Base-by-base conservation (phyloP, 2,888 invertebrate species). In the Seira ritae region DNA sequence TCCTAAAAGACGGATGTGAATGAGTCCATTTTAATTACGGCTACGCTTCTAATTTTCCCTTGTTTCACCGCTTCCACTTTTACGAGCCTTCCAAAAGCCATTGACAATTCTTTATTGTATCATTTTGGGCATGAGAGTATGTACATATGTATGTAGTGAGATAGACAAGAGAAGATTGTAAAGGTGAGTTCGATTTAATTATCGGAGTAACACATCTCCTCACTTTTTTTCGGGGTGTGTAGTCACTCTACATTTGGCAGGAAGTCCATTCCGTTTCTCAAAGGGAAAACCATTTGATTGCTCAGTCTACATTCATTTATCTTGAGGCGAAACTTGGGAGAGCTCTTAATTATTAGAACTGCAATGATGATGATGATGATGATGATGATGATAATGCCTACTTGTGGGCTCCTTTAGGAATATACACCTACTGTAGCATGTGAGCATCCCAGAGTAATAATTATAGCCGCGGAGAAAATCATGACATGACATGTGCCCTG, bases 321-420 rank as follows among this genome's bases (percentile, higher is more conserved):
- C 31, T 31, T 31, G 8, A 31, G 31, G 31, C 31, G 31, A 31
- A 31, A 31, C 31, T 72, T 68, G 74, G 69, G 74, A 80, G 80
- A 80, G 74, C 74, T 60, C 68, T 80, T 80, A 80, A 74, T 80
- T 80, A 74, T 69, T 71, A 70, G 31, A 8, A 31, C 31, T 4
- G 31, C 31, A 31, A 4, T 31, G 31, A 31, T 31, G 31, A 31
- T n/a, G n/a, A n/a, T n/a, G n/a, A n/a, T n/a, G n/a, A n/a, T n/a
- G n/a, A n/a, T n/a, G n/a, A n/a, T n/a, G n/a, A n/a, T n/a, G n/a
- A n/a, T n/a, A n/a, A n/a, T n/a, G n/a, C n/a, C n/a, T n/a, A n/a
- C n/a, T n/a, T n/a, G n/a, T n/a, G n/a, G n/a, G n/a, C n/a, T n/a
- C n/a, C n/a, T n/a, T n/a, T n/a, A n/a, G n/a, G n/a, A n/a, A n/a